Evolutionary conservation across 30 jellyfish, hydroid and myxozoan species (phyloP).

Genomic region (Turritopsis dohrnii): DNA sequence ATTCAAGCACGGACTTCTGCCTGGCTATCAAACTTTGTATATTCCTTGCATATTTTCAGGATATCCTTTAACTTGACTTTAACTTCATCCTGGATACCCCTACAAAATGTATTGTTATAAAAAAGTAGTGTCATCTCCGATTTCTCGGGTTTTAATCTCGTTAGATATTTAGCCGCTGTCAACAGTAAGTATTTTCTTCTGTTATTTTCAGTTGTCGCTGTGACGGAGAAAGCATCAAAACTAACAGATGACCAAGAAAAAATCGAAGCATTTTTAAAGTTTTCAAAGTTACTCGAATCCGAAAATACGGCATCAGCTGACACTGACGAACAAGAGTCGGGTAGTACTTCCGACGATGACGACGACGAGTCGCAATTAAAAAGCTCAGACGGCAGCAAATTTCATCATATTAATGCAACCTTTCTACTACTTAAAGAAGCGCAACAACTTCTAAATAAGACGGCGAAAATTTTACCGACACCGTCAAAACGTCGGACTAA

Average conservation of each 20-base stretch:
- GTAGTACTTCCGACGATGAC: not conserved
- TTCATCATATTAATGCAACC: not conserved
- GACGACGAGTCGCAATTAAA: not conserved
- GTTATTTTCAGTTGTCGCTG: not conserved
- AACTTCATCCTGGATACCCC: too few relatives aligned
- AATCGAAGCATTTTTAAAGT: slow-evolving; percentile 2
- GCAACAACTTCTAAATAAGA: not conserved
- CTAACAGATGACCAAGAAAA: slow-evolving; percentile 7
- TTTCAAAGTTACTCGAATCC: not conserved
- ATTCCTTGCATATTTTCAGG: too few relatives aligned
- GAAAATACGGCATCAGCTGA: not conserved
- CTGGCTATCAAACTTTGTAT: too few relatives aligned
- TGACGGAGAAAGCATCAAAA: not conserved
- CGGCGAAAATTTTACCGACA: not conserved
- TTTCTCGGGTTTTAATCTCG: too few relatives aligned
- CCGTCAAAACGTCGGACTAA: not conserved
- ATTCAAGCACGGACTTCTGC: too few relatives aligned
- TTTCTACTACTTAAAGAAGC: not conserved
- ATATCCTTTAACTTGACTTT: too few relatives aligned
- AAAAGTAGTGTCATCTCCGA: too few relatives aligned
- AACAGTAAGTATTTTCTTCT: too few relatives aligned
- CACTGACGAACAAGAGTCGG: slow-evolving; percentile 2
- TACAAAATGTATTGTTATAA: too few relatives aligned
- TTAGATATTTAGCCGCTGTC: too few relatives aligned
- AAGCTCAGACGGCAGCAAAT: not conserved